Evolutionary conservation across 64 coral and sea anemone species (phyloP).

Genomic region (Montipora capricornis): DNA sequence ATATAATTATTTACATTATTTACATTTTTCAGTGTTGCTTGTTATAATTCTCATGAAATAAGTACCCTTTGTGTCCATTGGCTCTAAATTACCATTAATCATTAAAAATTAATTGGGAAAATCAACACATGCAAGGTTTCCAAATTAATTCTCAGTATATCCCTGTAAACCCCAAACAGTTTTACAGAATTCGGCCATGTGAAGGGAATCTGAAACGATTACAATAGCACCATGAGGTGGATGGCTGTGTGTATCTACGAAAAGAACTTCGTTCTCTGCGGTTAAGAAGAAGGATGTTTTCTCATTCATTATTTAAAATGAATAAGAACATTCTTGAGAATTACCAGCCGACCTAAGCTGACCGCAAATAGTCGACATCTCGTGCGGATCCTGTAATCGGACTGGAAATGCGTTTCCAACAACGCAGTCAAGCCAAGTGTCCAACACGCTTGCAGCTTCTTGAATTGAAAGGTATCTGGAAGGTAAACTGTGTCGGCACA

Average conservation of each 20-base stretch:
- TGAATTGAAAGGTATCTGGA: slow-evolving; percentile 66
- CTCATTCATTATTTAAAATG: slow-evolving; percentile 56
- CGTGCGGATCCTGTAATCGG: slow-evolving; percentile 43
- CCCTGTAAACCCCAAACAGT: slow-evolving; percentile 59
- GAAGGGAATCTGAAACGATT: not conserved
- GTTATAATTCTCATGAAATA: too few species aligned
- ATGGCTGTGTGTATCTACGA: slow-evolving; percentile 62
- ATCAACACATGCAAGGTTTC: slow-evolving; percentile 46
- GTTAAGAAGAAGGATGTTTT: slow-evolving; percentile 62
- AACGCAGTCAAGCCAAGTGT: slow-evolving; percentile 8
- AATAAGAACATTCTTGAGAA: not conserved
- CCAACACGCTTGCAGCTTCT: slow-evolving; percentile 62
- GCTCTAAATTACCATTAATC: too few species aligned
- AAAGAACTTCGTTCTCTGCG: not conserved
- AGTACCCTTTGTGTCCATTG: too few species aligned
- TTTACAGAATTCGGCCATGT: slow-evolving; percentile 7
- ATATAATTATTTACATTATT: too few species aligned
- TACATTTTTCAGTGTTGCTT: too few species aligned
- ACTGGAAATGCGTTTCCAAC: slow-evolving; percentile 59
- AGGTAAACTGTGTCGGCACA: slow-evolving; percentile 65
- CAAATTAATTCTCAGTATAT: slow-evolving; percentile 18
- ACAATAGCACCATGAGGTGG: slow-evolving; percentile 24
- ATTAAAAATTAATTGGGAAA: too few species aligned
- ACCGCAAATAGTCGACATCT: slow-evolving; percentile 38
- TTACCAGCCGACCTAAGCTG: slow-evolving; percentile 19